phyloP scores from a whole-genome alignment of 2,888 invertebrate genomes.

The Malthinus flaveolus region DNA sequence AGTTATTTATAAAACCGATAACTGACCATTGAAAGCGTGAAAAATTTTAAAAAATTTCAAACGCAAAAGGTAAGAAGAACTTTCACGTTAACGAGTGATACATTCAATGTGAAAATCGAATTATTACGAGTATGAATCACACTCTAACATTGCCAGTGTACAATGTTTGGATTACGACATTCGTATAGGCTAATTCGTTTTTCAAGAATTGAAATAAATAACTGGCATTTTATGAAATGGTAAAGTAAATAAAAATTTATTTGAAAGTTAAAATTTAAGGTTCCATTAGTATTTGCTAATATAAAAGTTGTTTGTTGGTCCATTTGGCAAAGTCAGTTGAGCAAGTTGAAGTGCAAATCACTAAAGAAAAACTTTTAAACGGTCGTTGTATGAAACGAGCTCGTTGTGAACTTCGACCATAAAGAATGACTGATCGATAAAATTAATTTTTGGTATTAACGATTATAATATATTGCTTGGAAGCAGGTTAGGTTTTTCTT shows the following conservation, averaged over 20 bases:
- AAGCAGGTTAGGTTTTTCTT: constrained; percentile 50
- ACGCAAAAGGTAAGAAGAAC: no score
- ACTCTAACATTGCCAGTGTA: no score
- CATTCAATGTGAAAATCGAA: no score
- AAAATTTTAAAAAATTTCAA: no score
- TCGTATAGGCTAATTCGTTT: no score
- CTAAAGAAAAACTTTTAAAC: constrained; percentile 41
- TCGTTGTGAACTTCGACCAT: constrained; percentile 38
- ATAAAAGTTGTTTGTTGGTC: constrained; percentile 38
- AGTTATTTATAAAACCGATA: no score
- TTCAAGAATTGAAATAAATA: no score
- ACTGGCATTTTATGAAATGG: constrained; percentile 5
- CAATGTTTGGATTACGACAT: no score
- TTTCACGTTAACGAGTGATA: no score
- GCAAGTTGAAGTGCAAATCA: constrained; percentile 40
- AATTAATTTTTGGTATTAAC: constrained; percentile 54
- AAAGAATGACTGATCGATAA: constrained; percentile 47
- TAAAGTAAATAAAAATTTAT: constrained; percentile 34
- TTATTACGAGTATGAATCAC: no score
- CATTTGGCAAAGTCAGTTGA: constrained; percentile 40
- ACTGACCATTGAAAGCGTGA: no score
- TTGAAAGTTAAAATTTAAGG: constrained; percentile 37
- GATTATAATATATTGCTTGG: constrained; percentile 53
- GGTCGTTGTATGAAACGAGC: constrained; percentile 41
- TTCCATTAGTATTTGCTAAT: constrained; percentile 42